These are phyloP conservation scores for Rhinopithecus roxellana DNA, from an alignment of 2,113 vertebrate genomes.

Conservation along the genomic window DNA sequence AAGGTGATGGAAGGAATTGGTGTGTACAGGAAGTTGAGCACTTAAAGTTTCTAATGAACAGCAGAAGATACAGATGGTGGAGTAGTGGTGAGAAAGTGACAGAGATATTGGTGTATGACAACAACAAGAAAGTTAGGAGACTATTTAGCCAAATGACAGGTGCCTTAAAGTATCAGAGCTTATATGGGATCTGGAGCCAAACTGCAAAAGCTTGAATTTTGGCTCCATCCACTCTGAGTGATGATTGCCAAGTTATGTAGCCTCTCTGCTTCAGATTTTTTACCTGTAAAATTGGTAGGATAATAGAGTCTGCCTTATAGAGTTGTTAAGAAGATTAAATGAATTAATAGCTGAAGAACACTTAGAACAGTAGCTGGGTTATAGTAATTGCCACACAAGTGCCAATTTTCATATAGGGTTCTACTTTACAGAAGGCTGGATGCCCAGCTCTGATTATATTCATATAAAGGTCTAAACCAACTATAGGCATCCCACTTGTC, in stretches of 20 bases:
- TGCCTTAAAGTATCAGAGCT: background rate
- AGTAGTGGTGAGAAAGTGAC: background rate
- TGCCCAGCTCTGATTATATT: background rate
- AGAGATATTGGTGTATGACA: background rate
- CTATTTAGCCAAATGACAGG: background rate
- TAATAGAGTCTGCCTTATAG: background rate
- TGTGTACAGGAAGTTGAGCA: background rate
- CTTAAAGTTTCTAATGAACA: background rate
- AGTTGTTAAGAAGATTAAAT: background rate
- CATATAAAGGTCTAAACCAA: background rate
- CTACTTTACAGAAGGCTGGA: background rate
- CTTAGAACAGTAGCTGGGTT: background rate
- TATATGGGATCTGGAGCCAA: background rate
- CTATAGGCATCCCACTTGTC: background rate
- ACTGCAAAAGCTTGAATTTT: background rate
- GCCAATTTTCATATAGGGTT: background rate
- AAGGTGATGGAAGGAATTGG: background rate
- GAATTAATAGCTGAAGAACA: background rate
- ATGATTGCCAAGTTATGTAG: background rate
- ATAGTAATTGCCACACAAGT: background rate
- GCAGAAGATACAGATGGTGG: background rate
- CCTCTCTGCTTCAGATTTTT: background rate
- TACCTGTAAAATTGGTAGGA: background rate
- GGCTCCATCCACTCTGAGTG: background rate
- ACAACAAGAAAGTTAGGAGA: background rate